Conservation (phyloP, 2,113 vertebrate genomes). For the Heteronetta atricapilla region DNA sequence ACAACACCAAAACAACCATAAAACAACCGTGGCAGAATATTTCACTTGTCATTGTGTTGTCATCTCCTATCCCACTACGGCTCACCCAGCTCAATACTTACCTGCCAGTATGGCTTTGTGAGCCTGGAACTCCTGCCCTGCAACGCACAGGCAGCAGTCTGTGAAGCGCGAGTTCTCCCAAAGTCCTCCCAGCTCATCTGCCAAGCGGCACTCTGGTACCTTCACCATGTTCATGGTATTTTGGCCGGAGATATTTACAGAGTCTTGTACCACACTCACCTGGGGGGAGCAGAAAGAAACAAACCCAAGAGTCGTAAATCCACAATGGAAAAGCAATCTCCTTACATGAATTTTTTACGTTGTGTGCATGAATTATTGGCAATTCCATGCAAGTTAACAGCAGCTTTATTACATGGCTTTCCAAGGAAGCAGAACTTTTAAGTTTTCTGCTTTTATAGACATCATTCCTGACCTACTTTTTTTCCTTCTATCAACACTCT, state of each 20-base stretch:
- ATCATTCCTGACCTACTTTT: constrained; percentile 32
- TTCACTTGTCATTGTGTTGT: background rate
- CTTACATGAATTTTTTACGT: background rate
- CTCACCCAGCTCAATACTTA: constrained; percentile 56
- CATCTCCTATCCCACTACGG: background rate
- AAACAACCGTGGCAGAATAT: background rate
- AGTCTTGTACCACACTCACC: constrained; percentile 99
- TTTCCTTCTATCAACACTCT: background rate
- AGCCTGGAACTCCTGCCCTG: constrained; percentile 90
- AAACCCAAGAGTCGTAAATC: background rate
- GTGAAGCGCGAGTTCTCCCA: constrained; percentile 98
- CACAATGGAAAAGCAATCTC: rapidly evolving
- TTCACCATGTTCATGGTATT: constrained; percentile 97
- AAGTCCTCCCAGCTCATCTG: constrained; percentile 93
- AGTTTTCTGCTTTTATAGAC: background rate
- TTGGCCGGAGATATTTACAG: constrained; percentile 97
- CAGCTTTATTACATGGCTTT: background rate
- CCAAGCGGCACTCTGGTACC: constrained; percentile 94
- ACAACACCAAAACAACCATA: too few relatives aligned
- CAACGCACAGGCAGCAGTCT: constrained; percentile 94
- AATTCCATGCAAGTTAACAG: background rate
- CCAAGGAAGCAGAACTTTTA: background rate
- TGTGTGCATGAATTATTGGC: background rate
- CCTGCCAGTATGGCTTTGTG: constrained; percentile 94
- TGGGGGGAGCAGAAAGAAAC: constrained; percentile 44